Conservation (phyloP, 1,140 invertebrate genomes). For the Drosophila subpulchrella region DNA sequence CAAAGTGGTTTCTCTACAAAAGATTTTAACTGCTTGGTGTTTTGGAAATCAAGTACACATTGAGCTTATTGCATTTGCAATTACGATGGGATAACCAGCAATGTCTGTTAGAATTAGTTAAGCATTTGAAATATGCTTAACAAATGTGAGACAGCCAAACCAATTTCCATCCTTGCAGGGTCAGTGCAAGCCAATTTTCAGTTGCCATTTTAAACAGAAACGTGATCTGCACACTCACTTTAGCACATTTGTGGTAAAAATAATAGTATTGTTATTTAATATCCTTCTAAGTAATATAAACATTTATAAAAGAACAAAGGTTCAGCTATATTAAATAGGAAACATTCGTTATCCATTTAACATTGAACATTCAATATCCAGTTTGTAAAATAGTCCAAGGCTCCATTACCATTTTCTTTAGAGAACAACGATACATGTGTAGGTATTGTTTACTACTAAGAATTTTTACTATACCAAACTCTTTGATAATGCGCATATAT, state of each 20-base stretch:
- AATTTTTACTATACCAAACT: too few species aligned
- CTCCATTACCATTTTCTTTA: too few species aligned
- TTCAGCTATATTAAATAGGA: too few species aligned
- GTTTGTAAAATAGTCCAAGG: too few species aligned
- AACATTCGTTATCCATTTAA: too few species aligned
- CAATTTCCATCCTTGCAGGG: constrained; percentile 2
- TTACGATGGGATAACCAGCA: neutral
- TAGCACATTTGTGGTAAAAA: neutral
- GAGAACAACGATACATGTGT: too few species aligned
- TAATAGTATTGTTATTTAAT: neutral
- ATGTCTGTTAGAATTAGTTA: constrained; percentile 11
- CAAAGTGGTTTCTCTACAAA: too few species aligned
- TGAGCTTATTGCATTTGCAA: constrained; percentile 10
- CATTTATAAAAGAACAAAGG: too few species aligned
- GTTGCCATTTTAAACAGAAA: constrained; percentile 2
- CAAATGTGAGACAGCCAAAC: constrained; percentile 11
- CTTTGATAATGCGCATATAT: too few species aligned
- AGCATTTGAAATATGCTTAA: constrained; percentile 26
- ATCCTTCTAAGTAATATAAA: too few species aligned
- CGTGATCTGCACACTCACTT: neutral
- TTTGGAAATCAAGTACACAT: neutral
- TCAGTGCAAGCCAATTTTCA: constrained; percentile 16
- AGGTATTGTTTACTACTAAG: too few species aligned
- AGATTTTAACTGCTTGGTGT: neutral
- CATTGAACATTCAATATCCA: too few species aligned